Evolutionary conservation across 2,113 vertebrate species (phyloP).

Genomic region (Catharus bicknelli): DNA sequence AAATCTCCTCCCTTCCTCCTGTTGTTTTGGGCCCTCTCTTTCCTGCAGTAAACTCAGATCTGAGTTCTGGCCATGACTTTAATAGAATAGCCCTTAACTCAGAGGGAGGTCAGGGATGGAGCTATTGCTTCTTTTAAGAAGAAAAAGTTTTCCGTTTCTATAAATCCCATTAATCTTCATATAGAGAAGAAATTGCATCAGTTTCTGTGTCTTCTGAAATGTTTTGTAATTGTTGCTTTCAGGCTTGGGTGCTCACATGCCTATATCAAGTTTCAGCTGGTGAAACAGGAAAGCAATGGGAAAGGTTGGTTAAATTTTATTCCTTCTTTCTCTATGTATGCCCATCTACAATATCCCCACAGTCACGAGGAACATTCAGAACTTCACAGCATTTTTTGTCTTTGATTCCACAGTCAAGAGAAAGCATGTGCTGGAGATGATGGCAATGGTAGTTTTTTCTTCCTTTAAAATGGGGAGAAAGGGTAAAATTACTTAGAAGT

Average conservation of each 20-base stretch:
- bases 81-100: not conserved
- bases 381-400: not conserved
- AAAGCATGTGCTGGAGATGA: not conserved
- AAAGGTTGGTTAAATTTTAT: conserved; percentile 76
- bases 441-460: not conserved
- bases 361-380: not conserved
- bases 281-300: conserved; percentile 79
- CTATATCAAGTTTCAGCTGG: conserved; percentile 83
- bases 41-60: not conserved
- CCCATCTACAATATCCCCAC: not conserved
- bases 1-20: not conserved
- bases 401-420: not conserved
- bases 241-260: conserved; percentile 79
- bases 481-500: not conserved
- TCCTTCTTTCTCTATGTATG: not conserved
- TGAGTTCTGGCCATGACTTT: not conserved
- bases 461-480: not conserved
- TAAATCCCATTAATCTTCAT: not conserved
- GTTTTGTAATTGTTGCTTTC: conserved; percentile 47
- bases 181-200: not conserved
- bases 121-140: not conserved
- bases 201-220: not conserved
- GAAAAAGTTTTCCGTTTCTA: not conserved
- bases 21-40: not conserved
- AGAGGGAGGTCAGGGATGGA: not conserved